phyloP scores from a whole-genome alignment of 2,888 invertebrate genomes.

The Uropetala carovei region DNA sequence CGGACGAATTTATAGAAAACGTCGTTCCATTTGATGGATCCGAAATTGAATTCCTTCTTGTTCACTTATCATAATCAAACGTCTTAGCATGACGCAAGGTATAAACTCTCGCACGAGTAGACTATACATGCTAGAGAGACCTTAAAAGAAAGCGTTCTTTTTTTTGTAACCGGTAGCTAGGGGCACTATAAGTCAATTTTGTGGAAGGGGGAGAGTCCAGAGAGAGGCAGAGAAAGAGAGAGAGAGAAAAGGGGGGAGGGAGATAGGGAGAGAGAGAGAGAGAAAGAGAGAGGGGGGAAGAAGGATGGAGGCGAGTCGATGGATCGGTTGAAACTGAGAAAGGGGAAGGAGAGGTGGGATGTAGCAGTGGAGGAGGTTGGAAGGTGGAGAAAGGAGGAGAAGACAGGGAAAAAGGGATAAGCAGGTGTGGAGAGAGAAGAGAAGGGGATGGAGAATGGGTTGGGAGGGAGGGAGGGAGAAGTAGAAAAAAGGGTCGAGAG shows the following conservation, averaged over 20 bases:
- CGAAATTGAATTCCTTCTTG: neutral
- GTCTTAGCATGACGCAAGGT: neutral
- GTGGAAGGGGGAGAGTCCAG: neutral
- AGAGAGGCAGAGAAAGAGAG: neutral
- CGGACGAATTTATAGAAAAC: no score
- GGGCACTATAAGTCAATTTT: constrained; percentile 28
- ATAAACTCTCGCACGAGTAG: neutral
- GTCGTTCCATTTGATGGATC: no score
- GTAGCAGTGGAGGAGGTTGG: neutral
- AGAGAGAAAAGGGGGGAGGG: neutral
- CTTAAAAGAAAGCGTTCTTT: neutral
- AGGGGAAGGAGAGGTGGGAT: neutral
- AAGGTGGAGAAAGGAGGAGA: neutral
- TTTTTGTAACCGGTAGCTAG: constrained; percentile 5
- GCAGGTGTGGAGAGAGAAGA: neutral
- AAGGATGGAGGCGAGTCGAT: constrained; percentile 22
- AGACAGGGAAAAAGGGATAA: neutral
- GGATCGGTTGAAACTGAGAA: neutral
- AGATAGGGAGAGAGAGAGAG: neutral
- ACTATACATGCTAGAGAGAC: neutral
- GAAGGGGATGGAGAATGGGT: no score
- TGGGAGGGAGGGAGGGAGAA: neutral
- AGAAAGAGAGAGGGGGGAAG: neutral
- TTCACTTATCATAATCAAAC: neutral
- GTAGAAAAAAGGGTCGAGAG: neutral